Base-by-base conservation (phyloP, 92 coral and sea anemone genomes). In the Meandrina meandrites region DNA sequence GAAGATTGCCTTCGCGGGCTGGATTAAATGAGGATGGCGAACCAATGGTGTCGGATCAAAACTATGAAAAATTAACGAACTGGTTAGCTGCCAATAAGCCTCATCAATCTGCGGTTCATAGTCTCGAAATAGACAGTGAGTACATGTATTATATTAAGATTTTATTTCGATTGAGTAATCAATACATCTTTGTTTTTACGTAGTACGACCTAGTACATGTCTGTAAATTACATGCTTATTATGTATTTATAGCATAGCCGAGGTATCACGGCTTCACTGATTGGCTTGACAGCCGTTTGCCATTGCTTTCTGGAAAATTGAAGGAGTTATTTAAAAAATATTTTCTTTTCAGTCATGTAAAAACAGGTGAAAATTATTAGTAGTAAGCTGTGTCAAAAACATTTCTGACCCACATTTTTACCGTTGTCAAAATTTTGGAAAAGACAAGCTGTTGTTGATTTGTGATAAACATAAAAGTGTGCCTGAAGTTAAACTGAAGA, bases 51-150 rank as follows among this genome's bases (percentile, higher is more conserved):
- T 94, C 98, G 1, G 95, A 91, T 14, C 98, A 93, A 67, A 94
- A 91, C 81, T 94, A 93, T 82, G 96, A 94, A 71, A 94, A 94
- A 66, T 91, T 94, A 73, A 91, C 92, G 80, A 93, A 95, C 79
- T 94, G 94, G 98, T 84, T 93, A 56, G 90, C 92, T 53, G 91
- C 92, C 35, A 90, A 93, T 78, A 86, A 88, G 27, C 96, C 95
- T 2, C 79, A 89, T 57, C 95, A 94, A 79, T 66, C 93, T 53
- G 80, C 89, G 36, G 51, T 94, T 75, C 98, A 94, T 75, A 92
- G 90, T 84, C 86, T 92, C 48, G 96, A 91, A 76, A 91, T 94
- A 81, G 98, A 94, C 79, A 90, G 98, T 94, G 86, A 93, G 98
- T 89, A n/a, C n/a, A n/a, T n/a, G n/a, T n/a, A n/a, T n/a, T n/a